These are phyloP conservation scores for Mesaphorura yosii DNA, from an alignment of 1,140 invertebrate genomes.

Conservation along the genomic window DNA sequence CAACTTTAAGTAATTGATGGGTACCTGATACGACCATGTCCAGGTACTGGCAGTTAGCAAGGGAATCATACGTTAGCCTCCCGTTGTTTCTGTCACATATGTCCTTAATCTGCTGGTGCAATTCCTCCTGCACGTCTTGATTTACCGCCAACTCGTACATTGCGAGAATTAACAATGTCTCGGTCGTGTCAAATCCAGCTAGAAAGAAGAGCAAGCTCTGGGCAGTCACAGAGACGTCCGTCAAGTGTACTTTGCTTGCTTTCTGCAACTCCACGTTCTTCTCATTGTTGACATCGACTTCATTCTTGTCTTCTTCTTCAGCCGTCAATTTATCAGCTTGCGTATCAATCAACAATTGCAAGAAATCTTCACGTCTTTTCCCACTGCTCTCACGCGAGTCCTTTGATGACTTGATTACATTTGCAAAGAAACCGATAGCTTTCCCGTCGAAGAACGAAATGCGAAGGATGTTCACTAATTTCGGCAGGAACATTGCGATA, in stretches of 20 bases:
- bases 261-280: neutral
- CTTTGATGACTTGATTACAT: neutral
- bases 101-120: slow-evolving; percentile 34
- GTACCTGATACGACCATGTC: slow-evolving; percentile 31
- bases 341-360: slow-evolving; percentile 38
- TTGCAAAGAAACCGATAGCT: slow-evolving; percentile 5
- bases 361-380: slow-evolving; percentile 32
- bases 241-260: slow-evolving; percentile 2
- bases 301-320: slow-evolving; percentile 3
- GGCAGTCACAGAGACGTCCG: slow-evolving; percentile 14
- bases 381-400: slow-evolving; percentile 8
- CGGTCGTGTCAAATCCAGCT: slow-evolving; percentile 43
- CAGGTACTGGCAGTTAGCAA: slow-evolving; percentile 32
- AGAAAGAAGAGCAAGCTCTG: slow-evolving; percentile 32
- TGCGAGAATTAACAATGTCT: slow-evolving; percentile 35
- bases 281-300: neutral
- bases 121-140: slow-evolving; percentile 41
- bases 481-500: neutral
- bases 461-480: neutral
- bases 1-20: neutral
- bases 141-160: slow-evolving; percentile 43
- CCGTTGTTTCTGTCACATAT: slow-evolving; percentile 18
- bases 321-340: slow-evolving; percentile 28
- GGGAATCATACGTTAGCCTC: slow-evolving; percentile 31
- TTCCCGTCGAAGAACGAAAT: neutral